Base-by-base conservation (phyloP, 2,797 vertebrate species). In the Alauda arvensis region DNA sequence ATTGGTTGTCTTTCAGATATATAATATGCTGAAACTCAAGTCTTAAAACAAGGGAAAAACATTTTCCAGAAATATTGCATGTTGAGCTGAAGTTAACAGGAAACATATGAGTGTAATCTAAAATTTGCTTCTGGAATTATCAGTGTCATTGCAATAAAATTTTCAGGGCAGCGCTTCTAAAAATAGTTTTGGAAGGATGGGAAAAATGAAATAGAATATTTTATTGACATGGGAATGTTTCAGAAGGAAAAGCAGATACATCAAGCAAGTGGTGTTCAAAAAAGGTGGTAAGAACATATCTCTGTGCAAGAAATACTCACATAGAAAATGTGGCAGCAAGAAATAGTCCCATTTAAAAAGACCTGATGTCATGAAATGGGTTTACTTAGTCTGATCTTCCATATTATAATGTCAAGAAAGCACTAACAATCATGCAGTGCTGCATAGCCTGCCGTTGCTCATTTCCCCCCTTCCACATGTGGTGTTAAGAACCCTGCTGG, bases 101-200 rank as follows among this genome's bases (percentile, higher is more conserved):
- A 88, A 88, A 72, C 59, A 66, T 17, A 42, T 24, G 52, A 57
- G 4, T 55, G 21, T 76, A 23, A 72, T 83, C 37, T 62, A 80
- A 91, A 68, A 59, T 40, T 42, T 49, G 6, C 66, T 68, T 29
- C 56, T 83, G 62, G 25, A 77, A 80, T 92, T 75, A 69, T 80
- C 42, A 74, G 29, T 85, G 61, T 85, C 55, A 75, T 56, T 77
- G 25, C 51, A 85, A 46, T 82, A 55, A 51, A 76, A 60, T 48
- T 63, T 87, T 89, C 61, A 45, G 71, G 43, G 60, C 40, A 71
- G 20, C 42, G 55, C 34, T 89, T 79, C 66, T 59, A 71, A 85
- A 85, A 87, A 87, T 71, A 93, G 24, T 28, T 77, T 91, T 39
- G 11, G 67, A 89, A 85, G 39, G 1, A 52, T 75, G 66, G 37